phyloP scores from a whole-genome alignment of 2,113 vertebrate species.

The Pygoscelis antarcticus region DNA sequence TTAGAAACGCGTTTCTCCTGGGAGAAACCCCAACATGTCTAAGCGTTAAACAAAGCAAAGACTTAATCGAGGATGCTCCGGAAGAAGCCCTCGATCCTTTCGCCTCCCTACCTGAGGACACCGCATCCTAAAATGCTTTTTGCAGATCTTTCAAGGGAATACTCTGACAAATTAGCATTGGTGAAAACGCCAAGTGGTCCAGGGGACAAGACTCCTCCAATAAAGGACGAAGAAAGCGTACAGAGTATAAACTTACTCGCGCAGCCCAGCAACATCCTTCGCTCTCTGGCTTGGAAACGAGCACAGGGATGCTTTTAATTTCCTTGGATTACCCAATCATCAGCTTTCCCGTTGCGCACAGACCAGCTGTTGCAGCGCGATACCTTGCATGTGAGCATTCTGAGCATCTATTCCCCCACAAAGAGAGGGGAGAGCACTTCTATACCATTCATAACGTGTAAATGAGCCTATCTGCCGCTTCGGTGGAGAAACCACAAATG shows the following conservation, averaged over 20 bases:
- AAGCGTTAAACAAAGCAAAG: background rate
- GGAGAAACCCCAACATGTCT: background rate
- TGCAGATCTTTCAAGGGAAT: background rate
- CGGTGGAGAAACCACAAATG: background rate
- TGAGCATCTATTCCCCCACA: background rate
- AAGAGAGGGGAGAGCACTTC: background rate
- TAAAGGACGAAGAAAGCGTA: rapidly evolving
- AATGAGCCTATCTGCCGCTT: background rate
- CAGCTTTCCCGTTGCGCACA: background rate
- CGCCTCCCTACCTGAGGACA: background rate
- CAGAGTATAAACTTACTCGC: background rate
- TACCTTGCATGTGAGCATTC: background rate
- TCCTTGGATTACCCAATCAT: background rate
- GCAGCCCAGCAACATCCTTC: background rate
- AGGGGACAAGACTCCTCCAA: background rate
- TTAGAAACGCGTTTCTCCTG: background rate
- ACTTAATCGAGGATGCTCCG: background rate
- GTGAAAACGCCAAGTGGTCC: rapidly evolving
- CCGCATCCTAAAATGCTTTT: background rate
- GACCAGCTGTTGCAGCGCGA: background rate
- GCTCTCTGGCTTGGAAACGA: background rate
- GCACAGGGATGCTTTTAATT: background rate
- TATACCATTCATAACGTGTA: rapidly evolving
- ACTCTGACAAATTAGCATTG: background rate
- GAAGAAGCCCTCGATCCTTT: background rate